These are phyloP conservation scores for Drosophila anomalipes DNA, from an alignment of 2,888 invertebrate genomes.

Conservation along the genomic window DNA sequence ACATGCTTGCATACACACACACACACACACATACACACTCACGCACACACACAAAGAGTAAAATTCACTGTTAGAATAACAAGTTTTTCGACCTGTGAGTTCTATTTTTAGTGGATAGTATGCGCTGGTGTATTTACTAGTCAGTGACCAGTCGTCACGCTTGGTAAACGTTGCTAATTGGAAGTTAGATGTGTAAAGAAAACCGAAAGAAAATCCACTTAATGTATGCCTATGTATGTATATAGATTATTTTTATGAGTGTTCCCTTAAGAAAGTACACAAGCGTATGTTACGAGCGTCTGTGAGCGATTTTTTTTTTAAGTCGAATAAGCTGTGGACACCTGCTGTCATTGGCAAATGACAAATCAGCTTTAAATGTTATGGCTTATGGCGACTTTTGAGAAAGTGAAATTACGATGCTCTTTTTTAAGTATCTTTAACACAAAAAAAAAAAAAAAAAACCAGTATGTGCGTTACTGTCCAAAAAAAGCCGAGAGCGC, in stretches of 20 bases:
- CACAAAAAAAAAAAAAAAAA: not conserved
- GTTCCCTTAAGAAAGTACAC: slow-evolving; percentile 1
- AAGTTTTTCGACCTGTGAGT: slow-evolving; percentile 64
- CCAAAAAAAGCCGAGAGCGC: slow-evolving; percentile 1
- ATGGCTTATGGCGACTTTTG: slow-evolving; percentile 26
- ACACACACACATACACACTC: not conserved
- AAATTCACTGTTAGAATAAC: slow-evolving; percentile 70
- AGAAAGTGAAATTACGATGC: slow-evolving; percentile 50
- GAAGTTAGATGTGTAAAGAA: slow-evolving; percentile 47
- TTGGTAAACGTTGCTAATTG: slow-evolving; percentile 66
- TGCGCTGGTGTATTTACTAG: slow-evolving; percentile 40
- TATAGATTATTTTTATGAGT: slow-evolving; percentile 20
- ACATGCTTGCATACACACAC: slow-evolving; percentile 19
- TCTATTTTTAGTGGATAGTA: slow-evolving; percentile 58
- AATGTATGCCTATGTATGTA: slow-evolving; percentile 32
- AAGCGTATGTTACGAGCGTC: not conserved
- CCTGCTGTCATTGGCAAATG: slow-evolving; percentile 38
- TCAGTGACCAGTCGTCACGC: slow-evolving; percentile 66
- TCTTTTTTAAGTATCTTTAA: slow-evolving; percentile 24
- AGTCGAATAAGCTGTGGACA: slow-evolving; percentile 20
- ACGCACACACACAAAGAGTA: slow-evolving; percentile 18
- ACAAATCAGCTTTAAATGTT: slow-evolving; percentile 49
- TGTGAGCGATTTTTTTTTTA: slow-evolving; percentile 6
- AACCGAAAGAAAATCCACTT: slow-evolving; percentile 42
- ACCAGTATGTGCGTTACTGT: slow-evolving; percentile 2